Base-by-base conservation (phyloP, 2,888 invertebrate genomes). In the Stratiomys singularior region DNA sequence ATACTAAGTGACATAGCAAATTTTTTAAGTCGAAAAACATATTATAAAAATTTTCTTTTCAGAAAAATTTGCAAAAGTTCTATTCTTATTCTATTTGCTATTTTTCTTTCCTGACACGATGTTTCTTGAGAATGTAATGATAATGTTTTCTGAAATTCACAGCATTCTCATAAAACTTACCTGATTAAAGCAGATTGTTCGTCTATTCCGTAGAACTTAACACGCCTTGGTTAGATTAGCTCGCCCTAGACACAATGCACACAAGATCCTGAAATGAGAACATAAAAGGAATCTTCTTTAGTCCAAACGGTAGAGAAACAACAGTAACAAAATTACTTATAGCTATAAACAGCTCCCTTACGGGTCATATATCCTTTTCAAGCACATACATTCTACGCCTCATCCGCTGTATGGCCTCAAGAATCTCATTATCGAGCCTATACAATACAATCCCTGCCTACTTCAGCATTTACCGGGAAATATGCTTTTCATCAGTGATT, bases 361-460 rank as follows among this genome's bases (percentile, higher is more conserved):
- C 58, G 58, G 25, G 21, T 44, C 74, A 28, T 74, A 58, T 37
- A 30, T 52, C 74, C 58, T 74, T 37, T 74, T 37, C 74, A 13
- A 60, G 23, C 23, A 21, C 52, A 9, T 37, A 52, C 52, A 52
- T n/a, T 52, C 52, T 4, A 13, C 15, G 52, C 52, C 4, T 18
- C 52, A 13, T 52, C 3, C 52, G 52, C 18, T 56, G 21, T 37
- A 37, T 23, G 5, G 21, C 23, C 74, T 37, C 74, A 30, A 60
- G 47, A 47, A 69, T 69, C 74, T 74, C 74, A 74, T 74, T 74
- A 74, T 74, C 58, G 74, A 60, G 28, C 30, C 58, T 13, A 25
- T 30, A 66, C 66, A 66, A 66, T 66, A 64, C 3, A 7, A 60
- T 66, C 18, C 37, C 66, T 37, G 37, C 37, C 37, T 52, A 52